These are phyloP conservation scores for Anorthoa munda DNA, from an alignment of 2,888 invertebrate genomes.

Conservation along the genomic window DNA sequence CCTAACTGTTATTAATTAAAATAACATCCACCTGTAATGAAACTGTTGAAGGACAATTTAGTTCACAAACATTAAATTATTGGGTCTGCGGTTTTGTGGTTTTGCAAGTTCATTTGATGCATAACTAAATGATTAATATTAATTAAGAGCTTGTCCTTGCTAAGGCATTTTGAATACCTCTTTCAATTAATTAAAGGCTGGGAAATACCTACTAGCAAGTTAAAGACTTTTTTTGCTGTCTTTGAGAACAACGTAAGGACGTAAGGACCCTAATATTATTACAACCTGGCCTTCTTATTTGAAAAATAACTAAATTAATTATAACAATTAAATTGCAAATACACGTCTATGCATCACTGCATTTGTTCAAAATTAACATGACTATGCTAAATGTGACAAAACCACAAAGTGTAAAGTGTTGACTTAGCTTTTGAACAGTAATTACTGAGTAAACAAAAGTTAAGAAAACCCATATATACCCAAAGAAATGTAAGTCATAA, in stretches of 20 bases:
- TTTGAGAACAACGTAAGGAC: no score
- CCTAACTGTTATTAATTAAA: not conserved
- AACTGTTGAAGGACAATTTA: constrained; percentile 14
- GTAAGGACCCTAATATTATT: no score
- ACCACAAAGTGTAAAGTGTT: not conserved
- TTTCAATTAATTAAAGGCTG: not conserved
- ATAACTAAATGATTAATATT: constrained; percentile 10
- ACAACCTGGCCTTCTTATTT: no score
- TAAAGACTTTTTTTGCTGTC: no score
- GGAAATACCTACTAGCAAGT: not conserved
- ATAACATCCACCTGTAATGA: constrained; percentile 1
- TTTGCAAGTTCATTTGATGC: constrained; percentile 2
- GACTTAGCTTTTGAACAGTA: no score
- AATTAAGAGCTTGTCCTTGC: constrained; percentile 13
- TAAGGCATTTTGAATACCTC: constrained; percentile 2
- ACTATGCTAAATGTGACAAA: constrained; percentile 4
- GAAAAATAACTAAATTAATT: no score
- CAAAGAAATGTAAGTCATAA: not conserved
- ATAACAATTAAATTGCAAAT: no score
- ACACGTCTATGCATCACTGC: no score
- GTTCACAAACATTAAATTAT: constrained; percentile 18
- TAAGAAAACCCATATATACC: not conserved
- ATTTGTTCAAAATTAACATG: not conserved
- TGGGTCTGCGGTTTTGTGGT: constrained; percentile 22
- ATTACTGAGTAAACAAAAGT: not conserved